Evolutionary conservation across 2,888 invertebrate genomes (phyloP).

Genomic region (Palloptera scutellata): DNA sequence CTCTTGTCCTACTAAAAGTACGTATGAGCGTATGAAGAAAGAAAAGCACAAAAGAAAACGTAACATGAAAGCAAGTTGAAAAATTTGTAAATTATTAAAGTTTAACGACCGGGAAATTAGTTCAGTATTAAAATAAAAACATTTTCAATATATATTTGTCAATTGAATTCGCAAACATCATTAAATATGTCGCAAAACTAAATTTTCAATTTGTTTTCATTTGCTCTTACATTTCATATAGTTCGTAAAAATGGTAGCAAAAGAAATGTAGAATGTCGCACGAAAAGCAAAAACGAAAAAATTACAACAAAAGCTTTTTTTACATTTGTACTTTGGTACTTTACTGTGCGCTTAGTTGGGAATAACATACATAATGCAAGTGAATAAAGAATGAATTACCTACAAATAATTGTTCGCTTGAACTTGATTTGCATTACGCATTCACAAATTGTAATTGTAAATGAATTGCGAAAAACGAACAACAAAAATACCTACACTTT

Average conservation of each 20-base stretch:
- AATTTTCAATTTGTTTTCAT: too few relatives aligned
- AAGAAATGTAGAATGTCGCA: constrained; percentile 24
- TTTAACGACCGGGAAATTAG: constrained; percentile 14
- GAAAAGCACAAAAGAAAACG: constrained; percentile 5
- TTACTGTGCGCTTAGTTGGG: constrained; percentile 18
- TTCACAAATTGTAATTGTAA: too few relatives aligned
- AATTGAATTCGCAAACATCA: too few relatives aligned
- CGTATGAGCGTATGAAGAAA: constrained; percentile 16
- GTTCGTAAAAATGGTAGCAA: constrained; percentile 12
- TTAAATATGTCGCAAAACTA: too few relatives aligned
- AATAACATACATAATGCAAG: constrained; percentile 17
- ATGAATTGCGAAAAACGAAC: too few relatives aligned
- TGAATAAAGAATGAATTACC: not conserved
- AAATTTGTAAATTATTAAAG: constrained; percentile 17
- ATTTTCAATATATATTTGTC: too few relatives aligned
- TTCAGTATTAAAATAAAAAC: not conserved
- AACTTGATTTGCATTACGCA: too few relatives aligned
- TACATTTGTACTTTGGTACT: constrained; percentile 26
- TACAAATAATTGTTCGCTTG: too few relatives aligned
- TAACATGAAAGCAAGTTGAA: constrained; percentile 27
- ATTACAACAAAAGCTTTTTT: constrained; percentile 29
- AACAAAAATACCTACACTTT: too few relatives aligned
- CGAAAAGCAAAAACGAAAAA: constrained; percentile 21
- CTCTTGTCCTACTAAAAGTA: constrained; percentile 26
- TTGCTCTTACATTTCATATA: not conserved